Evolutionary conservation across 2,888 invertebrate species (phyloP), one percentile per base, ranked within the genome.

Genomic region (Xestia xanthographa): DNA sequence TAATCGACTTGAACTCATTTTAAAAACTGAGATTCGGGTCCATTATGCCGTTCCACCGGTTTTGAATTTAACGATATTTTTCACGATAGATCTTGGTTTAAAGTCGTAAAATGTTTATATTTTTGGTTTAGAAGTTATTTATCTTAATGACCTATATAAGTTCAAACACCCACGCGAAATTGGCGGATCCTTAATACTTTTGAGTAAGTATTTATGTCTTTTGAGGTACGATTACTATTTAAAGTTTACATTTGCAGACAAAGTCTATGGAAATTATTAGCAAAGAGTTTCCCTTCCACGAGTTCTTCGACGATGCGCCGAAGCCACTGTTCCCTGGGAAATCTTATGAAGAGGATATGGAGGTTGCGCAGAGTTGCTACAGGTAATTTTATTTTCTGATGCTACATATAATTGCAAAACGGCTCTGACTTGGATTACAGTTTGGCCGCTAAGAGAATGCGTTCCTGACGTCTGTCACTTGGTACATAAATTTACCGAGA

Each of bases 251-350:
- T 79, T 86, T 83, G 84, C 86, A 92, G 91, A 80, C 80, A 14
- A 91, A 90, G 77, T 85, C 88, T 4, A 77, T 90, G 20, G 97
- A 97, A 79, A 95, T 97, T 1, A 97, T 99, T 60, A 97, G 97
- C 70, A 97, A 98, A 67, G 97, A 98, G 90, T 99, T 99, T 95
- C 99, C 99, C 0, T 99, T 99, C 95, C 97, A 97, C 81, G 98
- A 98, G 86, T 99, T 99, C 94, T 99, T 99, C 93, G 97, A 98
- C 58, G 98, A 99, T 93, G 99, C 99, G 0, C 98, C 99, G 0
- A 98, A 99, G 88, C 99, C 99, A 0, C 95, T 99, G 6, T 99
- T 99, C 93, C 98, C 98, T 85, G 98, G 97, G 0, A 97, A 97
- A 58, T 97, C 97, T 0, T 98, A 97, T 90, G 98, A 98, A 11